Base-by-base conservation (phyloP, 2,888 invertebrate species). In the Hecatera dysodea region DNA sequence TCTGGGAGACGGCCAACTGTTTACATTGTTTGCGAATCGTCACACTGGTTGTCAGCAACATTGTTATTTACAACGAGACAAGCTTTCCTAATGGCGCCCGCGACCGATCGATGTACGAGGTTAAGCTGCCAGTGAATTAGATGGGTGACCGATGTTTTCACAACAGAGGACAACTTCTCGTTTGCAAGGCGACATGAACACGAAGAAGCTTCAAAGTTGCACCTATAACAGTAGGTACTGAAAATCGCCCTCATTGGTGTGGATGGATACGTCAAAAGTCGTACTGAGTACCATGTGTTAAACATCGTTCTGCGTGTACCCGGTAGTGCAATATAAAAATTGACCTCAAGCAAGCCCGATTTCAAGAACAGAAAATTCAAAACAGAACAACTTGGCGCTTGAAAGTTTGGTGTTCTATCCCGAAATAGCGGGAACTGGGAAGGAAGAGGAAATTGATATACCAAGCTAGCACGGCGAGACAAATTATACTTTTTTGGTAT, bases 1-100 rank as follows among this genome's bases (percentile, higher is more conserved):
- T 72, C 56, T 81, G 84, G 78, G 52, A 67, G 50, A 19, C 3
- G 39, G 84, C 81, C 81, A 81, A 81, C 44, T 48, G 64, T 57
- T 77, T 59, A 56, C 60, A 65, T 57, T 65, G 67, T 72, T 73
- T 68, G 78, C 55, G 19, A 69, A 60, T 72, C 60, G 48, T 71
- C 70, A 44, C 65, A n/a, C 19, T 33, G 52, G 36, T 68, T 81
- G 70, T 76, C 72, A 77, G 64, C 57, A 68, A 55, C 48, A 42
- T 56, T 67, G 44, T 63, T 55, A 66, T 76, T 81, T 81, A 70
- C 59, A 50, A 50, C n/a, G 53, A 62, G 64, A 27, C 39, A 60
- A 60, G 29, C 44, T 55, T 9, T n/a, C 59, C 62, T 76, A 75
- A 75, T 67, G 56, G 61, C 63, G 29, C 12, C 29, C 17, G 66